Base-by-base conservation (phyloP, 1,140 invertebrate genomes). In the Lutraria rhynchaena region DNA sequence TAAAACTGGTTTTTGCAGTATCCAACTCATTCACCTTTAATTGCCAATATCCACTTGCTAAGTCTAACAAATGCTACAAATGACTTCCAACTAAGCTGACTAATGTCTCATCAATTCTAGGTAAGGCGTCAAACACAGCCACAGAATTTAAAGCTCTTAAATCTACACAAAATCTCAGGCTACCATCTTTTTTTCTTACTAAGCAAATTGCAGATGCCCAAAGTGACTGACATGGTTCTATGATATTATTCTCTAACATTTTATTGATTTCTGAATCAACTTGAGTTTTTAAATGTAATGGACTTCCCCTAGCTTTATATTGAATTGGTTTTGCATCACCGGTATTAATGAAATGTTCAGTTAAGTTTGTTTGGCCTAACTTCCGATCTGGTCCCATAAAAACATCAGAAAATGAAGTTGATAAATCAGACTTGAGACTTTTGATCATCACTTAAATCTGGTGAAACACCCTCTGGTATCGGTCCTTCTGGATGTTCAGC, bases 161-260 rank as follows among this genome's bases (percentile, higher is more conserved):
- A 87, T 94, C 93, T 4, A 89, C 92, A 87, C 93, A 94, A 37
- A 94, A 88, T 51, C 93, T 83, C 29, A 93, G 81, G n/a, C 87
- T 80, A 19, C 92, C 92, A 86, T 94, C 87, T 0, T 87, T 58
- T 76, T 94, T 94, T n/a, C 87, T 46, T 0, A 94, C 92, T 9
- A 91, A 87, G 5, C 94, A 93, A 13, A 94, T 83, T 0, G 93
- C 93, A 5, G 93, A 92, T 5, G 91, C 92, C 93, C 93, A 94
- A 49, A 93, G 90, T 15, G 89, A 91, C 82, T 82, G 67, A 60
- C 90, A 87, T 65, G 87, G 87, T 65, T 81, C 67, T 35, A 93
- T 90, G 22, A 92, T 86, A 44, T 89, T 90, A 55, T 90, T 82
- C 15, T 82, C 53, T 29, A 89, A 86, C 61, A 93, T 83, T 31